phyloP scores from a whole-genome alignment of 2,113 vertebrate species.

The Rhea americana region DNA sequence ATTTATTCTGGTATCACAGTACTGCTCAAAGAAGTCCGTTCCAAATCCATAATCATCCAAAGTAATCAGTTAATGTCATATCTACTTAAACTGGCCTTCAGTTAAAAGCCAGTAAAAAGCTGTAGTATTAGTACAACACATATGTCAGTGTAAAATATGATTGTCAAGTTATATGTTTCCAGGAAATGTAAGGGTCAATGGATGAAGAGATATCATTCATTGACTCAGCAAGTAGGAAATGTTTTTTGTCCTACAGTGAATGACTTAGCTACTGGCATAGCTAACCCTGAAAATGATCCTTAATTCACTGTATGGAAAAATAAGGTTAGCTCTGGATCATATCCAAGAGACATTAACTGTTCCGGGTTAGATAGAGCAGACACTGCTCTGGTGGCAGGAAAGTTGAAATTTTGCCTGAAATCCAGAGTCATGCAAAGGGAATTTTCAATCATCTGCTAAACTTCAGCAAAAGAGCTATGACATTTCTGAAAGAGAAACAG shows the following conservation, averaged over 20 bases:
- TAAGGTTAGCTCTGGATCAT: neutral
- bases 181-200: neutral
- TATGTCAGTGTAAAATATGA: neutral
- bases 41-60: neutral
- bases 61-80: neutral
- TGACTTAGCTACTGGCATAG: neutral
- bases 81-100: neutral
- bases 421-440: neutral
- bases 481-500: neutral
- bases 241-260: neutral
- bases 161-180: neutral
- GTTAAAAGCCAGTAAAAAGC: neutral
- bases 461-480: neutral
- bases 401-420: slow-evolving; percentile 44
- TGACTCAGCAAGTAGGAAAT: neutral
- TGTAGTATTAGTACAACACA: neutral
- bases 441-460: slow-evolving; percentile 31
- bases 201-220: neutral
- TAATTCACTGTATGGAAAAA: slow-evolving; percentile 8
- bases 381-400: neutral
- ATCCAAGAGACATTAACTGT: slow-evolving; percentile 39
- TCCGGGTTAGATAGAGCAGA: slow-evolving; percentile 45
- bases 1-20: neutral
- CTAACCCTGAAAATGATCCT: slow-evolving; percentile 20
- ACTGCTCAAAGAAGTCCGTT: neutral